Evolutionary conservation across 1,140 invertebrate genomes (phyloP), one percentile per base, ranked within the genome.

Genomic region (Mesaphorura yosii): DNA sequence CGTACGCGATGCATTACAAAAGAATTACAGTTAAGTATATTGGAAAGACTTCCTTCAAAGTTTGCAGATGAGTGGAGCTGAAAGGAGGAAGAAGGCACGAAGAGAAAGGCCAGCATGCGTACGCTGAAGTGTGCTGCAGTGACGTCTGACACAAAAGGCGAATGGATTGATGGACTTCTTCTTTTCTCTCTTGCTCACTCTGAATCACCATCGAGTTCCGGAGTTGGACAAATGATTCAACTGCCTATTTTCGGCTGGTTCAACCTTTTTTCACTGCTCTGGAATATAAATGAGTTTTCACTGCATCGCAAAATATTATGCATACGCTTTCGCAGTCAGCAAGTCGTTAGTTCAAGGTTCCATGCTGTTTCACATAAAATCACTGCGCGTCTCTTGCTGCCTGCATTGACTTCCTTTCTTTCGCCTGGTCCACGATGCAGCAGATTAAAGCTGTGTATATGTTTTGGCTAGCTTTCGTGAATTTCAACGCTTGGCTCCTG

Each of bases 201-300:
- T 44, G 45, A 53, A 58, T 62, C 60, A 58, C 56, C 56, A 54
- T 58, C 25, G 23, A 62, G 53, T 58, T 62, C 56, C 57, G 60
- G 55, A 52, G 47, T 58, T 28, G 55, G 51, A 55, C 58, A 59
- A 56, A 59, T 53, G 53, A 53, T 59, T 7, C 10, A 7, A 7
- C 4, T 25, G 22, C 22, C 17, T 46, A 6, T 46, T 27, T 46
- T 46, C 44, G n/a, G n/a, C n/a, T n/a, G n/a, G n/a, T n/a, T n/a
- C n/a, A n/a, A n/a, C n/a, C n/a, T n/a, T n/a, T n/a, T n/a, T n/a
- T n/a, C n/a, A n/a, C n/a, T n/a, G n/a, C n/a, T n/a, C n/a, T n/a
- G n/a, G n/a, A n/a, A n/a, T n/a, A n/a, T n/a, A n/a, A n/a, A n/a
- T n/a, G n/a, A n/a, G n/a, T n/a, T n/a, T n/a, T n/a, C n/a, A n/a